Percentiles rank a stretch among this genome's conserved stretches.
Conservation (phyloP, 2,888 invertebrate genomes). For the Nomada ruficornis region DNA sequence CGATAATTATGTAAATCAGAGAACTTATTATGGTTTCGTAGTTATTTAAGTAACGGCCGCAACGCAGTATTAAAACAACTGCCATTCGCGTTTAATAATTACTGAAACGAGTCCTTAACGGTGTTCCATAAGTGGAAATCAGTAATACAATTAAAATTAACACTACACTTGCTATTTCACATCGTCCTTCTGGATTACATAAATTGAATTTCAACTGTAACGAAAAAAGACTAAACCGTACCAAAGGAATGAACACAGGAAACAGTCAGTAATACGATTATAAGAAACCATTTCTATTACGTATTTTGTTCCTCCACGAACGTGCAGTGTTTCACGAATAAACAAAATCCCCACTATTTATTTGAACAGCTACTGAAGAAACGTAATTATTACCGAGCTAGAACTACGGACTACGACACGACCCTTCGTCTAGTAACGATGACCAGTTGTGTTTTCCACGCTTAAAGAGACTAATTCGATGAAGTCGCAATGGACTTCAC, state of each 20-base stretch:
- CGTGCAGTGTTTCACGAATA: background rate
- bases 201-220: background rate
- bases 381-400: slow-evolving; percentile 16
- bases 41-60: too few species aligned
- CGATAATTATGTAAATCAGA: too few species aligned
- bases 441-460: slow-evolving; percentile 10
- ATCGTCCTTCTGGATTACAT: too few species aligned
- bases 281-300: background rate
- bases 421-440: background rate
- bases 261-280: background rate
- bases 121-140: too few species aligned
- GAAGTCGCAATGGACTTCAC: slow-evolving; percentile 14
- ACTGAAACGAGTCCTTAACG: too few species aligned
- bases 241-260: too few species aligned
- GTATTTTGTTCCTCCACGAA: background rate
- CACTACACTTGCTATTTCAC: too few species aligned
- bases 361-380: slow-evolving; percentile 7
- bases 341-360: background rate
- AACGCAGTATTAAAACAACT: too few species aligned
- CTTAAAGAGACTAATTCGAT: slow-evolving; percentile 6
- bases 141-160: too few species aligned
- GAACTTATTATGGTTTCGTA: too few species aligned
- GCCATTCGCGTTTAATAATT: too few species aligned
- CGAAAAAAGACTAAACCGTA: background rate
- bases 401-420: background rate